A percentile compares a stretch with the other conserved stretches of the same genome.
Conservation (phyloP, 2,797 vertebrate genomes). For the Centropyge bicolor region DNA sequence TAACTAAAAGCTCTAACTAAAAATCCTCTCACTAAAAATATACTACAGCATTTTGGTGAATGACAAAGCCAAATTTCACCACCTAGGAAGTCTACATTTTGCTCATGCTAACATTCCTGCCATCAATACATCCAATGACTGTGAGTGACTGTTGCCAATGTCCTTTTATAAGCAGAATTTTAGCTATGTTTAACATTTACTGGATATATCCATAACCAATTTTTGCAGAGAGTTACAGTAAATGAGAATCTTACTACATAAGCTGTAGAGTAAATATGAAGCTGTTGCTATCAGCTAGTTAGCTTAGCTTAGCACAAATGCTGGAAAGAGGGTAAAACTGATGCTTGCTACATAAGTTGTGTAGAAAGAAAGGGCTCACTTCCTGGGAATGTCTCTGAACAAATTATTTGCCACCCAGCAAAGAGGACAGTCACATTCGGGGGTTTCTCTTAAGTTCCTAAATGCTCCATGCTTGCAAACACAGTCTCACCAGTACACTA, state of each 20-base stretch:
- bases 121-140: neutral
- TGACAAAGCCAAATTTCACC: neutral
- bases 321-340: neutral
- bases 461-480: too few species aligned
- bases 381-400: too few species aligned
- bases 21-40: conserved; percentile 23
- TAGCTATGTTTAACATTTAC: neutral
- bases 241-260: neutral
- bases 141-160: neutral
- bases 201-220: neutral
- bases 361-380: too few species aligned
- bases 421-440: too few species aligned
- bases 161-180: neutral
- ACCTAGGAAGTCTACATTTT: neutral
- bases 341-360: too few species aligned
- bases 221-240: neutral
- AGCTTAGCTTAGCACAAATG: neutral
- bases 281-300: neutral
- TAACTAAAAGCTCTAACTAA: conserved; percentile 26
- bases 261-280: neutral
- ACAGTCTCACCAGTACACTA: too few species aligned
- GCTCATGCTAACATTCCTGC: neutral
- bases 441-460: too few species aligned
- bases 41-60: neutral
- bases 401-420: too few species aligned